These are phyloP conservation scores for Myiozetetes cayanensis DNA, from an alignment of 2,113 vertebrate genomes.

Conservation along the genomic window DNA sequence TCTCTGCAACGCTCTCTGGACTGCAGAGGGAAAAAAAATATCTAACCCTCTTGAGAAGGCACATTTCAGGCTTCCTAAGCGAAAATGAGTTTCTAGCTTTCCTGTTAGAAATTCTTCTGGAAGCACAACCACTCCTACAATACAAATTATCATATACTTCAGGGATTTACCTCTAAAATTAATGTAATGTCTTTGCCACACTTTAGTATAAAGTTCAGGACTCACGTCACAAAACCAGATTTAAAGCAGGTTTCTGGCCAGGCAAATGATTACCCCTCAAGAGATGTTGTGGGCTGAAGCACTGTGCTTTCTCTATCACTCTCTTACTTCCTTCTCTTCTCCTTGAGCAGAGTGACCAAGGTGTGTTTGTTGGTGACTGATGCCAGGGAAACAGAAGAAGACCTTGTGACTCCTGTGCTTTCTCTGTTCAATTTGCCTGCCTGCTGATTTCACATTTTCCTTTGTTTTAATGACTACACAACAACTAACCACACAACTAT, in stretches of 20 bases:
- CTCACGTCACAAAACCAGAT: neutral
- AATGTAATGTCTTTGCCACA: neutral
- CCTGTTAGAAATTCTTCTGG: too few species aligned
- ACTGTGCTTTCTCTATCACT: neutral
- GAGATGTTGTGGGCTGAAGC: fast-evolving
- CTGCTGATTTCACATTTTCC: neutral
- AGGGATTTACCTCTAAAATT: neutral
- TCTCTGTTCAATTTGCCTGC: neutral
- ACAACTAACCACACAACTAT: neutral
- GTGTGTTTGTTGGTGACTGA: neutral
- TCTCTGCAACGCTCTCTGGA: too few species aligned
- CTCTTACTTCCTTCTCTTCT: neutral
- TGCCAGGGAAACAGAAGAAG: neutral
- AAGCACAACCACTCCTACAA: too few species aligned
- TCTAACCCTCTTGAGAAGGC: too few species aligned
- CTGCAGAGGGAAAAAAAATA: too few species aligned
- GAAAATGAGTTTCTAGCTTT: too few species aligned
- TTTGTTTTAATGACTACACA: neutral
- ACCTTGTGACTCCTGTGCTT: fast-evolving
- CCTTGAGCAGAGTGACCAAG: neutral
- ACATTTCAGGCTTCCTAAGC: too few species aligned
- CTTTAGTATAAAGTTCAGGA: neutral
- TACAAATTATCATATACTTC: neutral
- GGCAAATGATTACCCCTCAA: neutral
- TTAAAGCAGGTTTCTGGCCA: neutral